Conservation (phyloP, 2,888 invertebrate species). For the Pseudococcus jackbeardsleyi region DNA sequence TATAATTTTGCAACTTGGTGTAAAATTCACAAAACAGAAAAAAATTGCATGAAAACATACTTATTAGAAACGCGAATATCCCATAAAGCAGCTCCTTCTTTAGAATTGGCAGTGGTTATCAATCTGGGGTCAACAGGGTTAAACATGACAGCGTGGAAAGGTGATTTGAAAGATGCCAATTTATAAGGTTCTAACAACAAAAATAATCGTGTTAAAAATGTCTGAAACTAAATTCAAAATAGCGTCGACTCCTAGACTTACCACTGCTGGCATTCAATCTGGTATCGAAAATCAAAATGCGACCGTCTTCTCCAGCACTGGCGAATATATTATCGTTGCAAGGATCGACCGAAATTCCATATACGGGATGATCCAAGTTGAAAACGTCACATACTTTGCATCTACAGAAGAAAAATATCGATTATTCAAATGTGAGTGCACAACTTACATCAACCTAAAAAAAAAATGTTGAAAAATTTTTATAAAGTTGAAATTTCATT, state of each 20-base stretch:
- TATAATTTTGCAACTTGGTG: background rate
- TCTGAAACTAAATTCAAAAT: background rate
- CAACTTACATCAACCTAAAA: constrained; percentile 66
- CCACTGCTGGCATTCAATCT: constrained; percentile 69
- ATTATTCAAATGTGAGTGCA: constrained; percentile 25
- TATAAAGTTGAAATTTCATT: background rate
- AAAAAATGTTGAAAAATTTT: background rate
- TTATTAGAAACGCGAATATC: constrained; percentile 86
- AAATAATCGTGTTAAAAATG: background rate
- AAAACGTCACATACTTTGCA: constrained; percentile 76
- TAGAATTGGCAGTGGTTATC: constrained; percentile 90
- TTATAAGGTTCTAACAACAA: constrained; percentile 74
- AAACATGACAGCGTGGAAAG: constrained; percentile 96
- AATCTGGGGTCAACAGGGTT: constrained; percentile 87
- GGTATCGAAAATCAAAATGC: constrained; percentile 87
- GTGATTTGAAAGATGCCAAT: constrained; percentile 78
- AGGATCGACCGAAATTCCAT: constrained; percentile 89
- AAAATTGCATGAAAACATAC: constrained; percentile 74
- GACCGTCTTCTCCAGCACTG: constrained; percentile 93
- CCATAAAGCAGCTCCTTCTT: constrained; percentile 91
- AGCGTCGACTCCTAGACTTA: background rate
- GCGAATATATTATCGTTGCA: constrained; percentile 85
- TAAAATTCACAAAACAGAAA: background rate
- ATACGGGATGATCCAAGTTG: constrained; percentile 89
- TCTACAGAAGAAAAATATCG: constrained; percentile 16